phyloP scores from a whole-genome alignment of 2,113 vertebrate genomes.

The Ellobius talpinus region DNA sequence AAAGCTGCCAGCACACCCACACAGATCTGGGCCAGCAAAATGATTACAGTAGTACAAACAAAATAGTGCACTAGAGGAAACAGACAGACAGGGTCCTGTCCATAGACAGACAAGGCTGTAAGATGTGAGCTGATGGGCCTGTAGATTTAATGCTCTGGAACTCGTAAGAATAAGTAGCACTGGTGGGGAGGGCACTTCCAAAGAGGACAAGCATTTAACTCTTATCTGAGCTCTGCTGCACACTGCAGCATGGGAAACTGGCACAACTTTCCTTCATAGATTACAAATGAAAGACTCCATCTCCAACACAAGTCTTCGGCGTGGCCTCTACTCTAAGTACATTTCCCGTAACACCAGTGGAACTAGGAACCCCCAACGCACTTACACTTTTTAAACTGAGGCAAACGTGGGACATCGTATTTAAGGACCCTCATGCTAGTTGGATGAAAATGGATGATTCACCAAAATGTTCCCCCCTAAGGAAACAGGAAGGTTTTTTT shows the following conservation, averaged over 20 bases:
- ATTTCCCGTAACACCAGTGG: conserved; percentile 64
- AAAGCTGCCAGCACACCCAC: conserved; percentile 99
- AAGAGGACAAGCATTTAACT: conserved; percentile 67
- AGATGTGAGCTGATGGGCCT: conserved; percentile 91
- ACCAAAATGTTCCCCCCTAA: not conserved
- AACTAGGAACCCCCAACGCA: not conserved
- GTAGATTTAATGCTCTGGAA: conserved; percentile 86
- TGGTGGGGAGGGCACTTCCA: conserved; percentile 22
- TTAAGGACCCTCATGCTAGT: conserved; percentile 64
- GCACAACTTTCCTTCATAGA: conserved; percentile 75
- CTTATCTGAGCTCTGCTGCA: conserved; percentile 74
- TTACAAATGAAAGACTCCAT: conserved; percentile 73
- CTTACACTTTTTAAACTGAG: not conserved
- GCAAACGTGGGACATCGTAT: conserved; percentile 6
- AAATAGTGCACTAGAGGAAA: conserved; percentile 97
- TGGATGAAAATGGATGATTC: conserved; percentile 75
- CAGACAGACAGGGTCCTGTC: conserved; percentile 95
- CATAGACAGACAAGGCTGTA: conserved; percentile 93
- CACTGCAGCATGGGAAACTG: conserved; percentile 76
- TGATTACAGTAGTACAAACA: conserved; percentile 99
- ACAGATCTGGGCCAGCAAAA: conserved; percentile 97
- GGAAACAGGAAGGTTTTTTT: conserved; percentile 71
- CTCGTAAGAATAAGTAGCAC: conserved; percentile 82
- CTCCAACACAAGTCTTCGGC: conserved; percentile 78
- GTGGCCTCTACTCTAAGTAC: conserved; percentile 77